Conservation (phyloP, 2,888 invertebrate genomes). For the Baccha elongata region DNA sequence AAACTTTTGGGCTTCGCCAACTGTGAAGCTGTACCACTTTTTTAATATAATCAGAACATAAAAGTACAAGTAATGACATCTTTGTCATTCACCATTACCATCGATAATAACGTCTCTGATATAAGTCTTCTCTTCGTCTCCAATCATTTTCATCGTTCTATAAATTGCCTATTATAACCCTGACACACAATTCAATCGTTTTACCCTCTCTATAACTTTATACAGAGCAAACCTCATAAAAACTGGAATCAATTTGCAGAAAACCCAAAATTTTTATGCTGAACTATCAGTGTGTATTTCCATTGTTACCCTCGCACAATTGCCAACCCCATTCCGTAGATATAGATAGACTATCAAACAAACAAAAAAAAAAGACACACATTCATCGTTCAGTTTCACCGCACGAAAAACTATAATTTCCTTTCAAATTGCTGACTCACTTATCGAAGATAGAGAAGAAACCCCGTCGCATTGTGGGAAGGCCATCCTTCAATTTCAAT, state of each 20-base stretch:
- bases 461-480: slow-evolving; percentile 14
- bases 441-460: slow-evolving; percentile 53
- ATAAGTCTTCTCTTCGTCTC: slow-evolving; percentile 17
- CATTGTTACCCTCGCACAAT: slow-evolving; percentile 32
- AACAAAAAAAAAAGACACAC: slow-evolving; percentile 4
- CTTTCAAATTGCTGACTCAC: slow-evolving; percentile 69
- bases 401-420: slow-evolving; percentile 69
- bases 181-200: slow-evolving; percentile 28
- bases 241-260: slow-evolving; percentile 63
- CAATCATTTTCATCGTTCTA: slow-evolving; percentile 22
- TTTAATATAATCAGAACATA: slow-evolving; percentile 15
- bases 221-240: slow-evolving; percentile 31
- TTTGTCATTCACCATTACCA: slow-evolving; percentile 16
- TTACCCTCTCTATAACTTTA: slow-evolving; percentile 5
- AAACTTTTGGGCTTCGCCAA: no score
- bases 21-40: no score
- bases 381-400: slow-evolving; percentile 60
- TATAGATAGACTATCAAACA: no score
- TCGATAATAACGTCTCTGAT: slow-evolving; percentile 19
- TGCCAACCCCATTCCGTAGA: neutral
- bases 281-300: slow-evolving; percentile 54
- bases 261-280: slow-evolving; percentile 67
- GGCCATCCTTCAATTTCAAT: slow-evolving; percentile 22
- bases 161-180: slow-evolving; percentile 46
- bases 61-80: slow-evolving; percentile 2